Conservation (phyloP, 2,888 invertebrate species). For the Oscheius myriophilus region DNA sequence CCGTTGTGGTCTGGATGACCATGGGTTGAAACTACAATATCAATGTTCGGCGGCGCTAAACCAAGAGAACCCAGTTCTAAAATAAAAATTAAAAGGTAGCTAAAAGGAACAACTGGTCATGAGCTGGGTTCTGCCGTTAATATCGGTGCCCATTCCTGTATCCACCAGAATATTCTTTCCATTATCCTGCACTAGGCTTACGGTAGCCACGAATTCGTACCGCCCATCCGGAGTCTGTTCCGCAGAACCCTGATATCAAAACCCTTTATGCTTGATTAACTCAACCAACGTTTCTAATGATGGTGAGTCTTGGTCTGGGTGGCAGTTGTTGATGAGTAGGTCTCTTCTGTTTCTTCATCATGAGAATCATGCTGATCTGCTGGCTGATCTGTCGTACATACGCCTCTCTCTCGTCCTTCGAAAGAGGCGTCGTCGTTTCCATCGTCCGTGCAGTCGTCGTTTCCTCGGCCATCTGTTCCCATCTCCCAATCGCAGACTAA, state of each 20-base stretch:
- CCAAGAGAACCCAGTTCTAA: constrained; percentile 48
- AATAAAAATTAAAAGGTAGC: background rate
- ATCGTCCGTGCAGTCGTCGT: background rate
- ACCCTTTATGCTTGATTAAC: background rate
- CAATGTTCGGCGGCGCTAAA: constrained; percentile 59
- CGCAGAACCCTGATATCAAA: constrained; percentile 60
- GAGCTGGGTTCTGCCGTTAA: constrained; percentile 65
- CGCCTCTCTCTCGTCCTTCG: constrained; percentile 43
- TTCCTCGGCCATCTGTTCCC: constrained; percentile 23
- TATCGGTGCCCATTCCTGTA: constrained; percentile 68
- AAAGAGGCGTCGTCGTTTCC: constrained; percentile 13
- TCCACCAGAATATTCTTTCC: constrained; percentile 65
- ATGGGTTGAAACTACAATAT: constrained; percentile 67
- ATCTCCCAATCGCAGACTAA: constrained; percentile 24
- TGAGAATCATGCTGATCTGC: constrained; percentile 21
- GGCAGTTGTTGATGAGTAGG: constrained; percentile 26
- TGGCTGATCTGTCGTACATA: constrained; percentile 35
- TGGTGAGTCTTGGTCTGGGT: constrained; percentile 30
- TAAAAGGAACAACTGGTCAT: constrained; percentile 48
- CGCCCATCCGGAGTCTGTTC: constrained; percentile 60
- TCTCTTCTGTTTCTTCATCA: constrained; percentile 40
- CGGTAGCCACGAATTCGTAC: constrained; percentile 65
- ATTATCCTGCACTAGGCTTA: constrained; percentile 63
- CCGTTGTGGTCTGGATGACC: constrained; percentile 67
- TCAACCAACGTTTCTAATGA: constrained; percentile 36